Percentiles rank a stretch among this genome's conserved stretches.
Conservation (phyloP, 2,888 invertebrate species). For the Sympetrum striolatum region DNA sequence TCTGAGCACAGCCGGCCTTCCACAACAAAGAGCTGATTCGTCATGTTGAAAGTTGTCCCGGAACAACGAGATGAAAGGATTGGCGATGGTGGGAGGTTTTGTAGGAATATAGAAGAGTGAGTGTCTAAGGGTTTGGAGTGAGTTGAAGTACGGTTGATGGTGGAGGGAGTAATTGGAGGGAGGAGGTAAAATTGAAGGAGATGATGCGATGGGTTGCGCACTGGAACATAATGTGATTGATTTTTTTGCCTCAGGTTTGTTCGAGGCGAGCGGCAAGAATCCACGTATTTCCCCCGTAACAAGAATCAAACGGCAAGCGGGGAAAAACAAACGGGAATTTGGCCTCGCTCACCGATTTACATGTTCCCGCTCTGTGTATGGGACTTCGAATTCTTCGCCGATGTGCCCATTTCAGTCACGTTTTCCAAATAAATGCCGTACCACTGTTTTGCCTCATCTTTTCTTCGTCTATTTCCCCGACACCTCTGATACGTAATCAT, state of each 20-base stretch:
- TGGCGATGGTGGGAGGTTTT: not conserved
- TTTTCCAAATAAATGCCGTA: too few relatives aligned
- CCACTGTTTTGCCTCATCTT: too few relatives aligned
- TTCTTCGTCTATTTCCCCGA: too few relatives aligned
- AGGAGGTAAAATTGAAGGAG: not conserved
- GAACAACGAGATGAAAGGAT: slow-evolving; percentile 26
- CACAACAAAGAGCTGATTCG: slow-evolving; percentile 36
- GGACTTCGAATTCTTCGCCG: too few relatives aligned
- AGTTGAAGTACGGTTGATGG: not conserved
- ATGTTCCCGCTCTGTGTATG: too few relatives aligned
- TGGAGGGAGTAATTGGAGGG: not conserved
- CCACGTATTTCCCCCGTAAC: not conserved
- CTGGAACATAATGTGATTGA: not conserved
- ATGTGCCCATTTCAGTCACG: too few relatives aligned
- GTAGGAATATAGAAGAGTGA: not conserved
- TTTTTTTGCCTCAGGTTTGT: not conserved
- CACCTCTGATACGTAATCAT: too few relatives aligned
- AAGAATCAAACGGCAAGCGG: not conserved
- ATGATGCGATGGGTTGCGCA: not conserved
- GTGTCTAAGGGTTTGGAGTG: not conserved
- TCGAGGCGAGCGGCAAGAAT: not conserved
- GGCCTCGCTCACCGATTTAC: too few relatives aligned
- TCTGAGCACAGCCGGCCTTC: slow-evolving; percentile 24
- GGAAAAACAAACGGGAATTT: not conserved
- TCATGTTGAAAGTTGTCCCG: slow-evolving; percentile 37